phyloP scores from a whole-genome alignment of 2,113 vertebrate species.

The Toxostoma redivivum region DNA sequence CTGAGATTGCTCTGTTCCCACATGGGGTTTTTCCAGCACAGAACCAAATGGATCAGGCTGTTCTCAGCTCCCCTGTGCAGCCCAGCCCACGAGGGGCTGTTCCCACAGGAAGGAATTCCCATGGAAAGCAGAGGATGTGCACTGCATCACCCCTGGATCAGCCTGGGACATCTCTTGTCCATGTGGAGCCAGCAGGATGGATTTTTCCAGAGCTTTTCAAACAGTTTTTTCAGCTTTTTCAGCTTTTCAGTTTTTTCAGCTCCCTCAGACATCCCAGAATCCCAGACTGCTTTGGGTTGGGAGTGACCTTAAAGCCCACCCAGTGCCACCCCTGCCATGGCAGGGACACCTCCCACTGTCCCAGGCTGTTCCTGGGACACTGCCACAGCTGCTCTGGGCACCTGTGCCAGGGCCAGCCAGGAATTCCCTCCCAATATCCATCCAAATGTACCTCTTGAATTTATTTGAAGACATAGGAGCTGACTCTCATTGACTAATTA shows the following conservation, averaged over 20 bases:
- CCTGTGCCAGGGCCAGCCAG: background rate
- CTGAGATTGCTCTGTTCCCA: background rate
- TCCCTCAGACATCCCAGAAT: background rate
- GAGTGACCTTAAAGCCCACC: background rate
- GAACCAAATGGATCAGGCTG: background rate
- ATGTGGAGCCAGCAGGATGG: background rate
- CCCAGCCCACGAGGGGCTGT: background rate
- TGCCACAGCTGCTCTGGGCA: background rate
- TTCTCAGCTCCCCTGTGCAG: background rate
- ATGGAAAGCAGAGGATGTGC: background rate
- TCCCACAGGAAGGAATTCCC: background rate
- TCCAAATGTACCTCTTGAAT: background rate
- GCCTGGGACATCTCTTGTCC: background rate
- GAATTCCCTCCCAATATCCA: background rate
- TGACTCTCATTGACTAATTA: background rate
- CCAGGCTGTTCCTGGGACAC: background rate
- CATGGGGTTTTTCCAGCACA: background rate
- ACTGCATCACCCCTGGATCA: background rate
- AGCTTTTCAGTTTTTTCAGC: too few relatives aligned
- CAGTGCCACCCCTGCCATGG: accelerated
- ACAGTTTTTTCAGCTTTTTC: background rate
- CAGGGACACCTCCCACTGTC: background rate
- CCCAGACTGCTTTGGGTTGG: background rate
- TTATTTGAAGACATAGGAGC: background rate
- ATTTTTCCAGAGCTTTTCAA: background rate